Conservation (phyloP, 2,888 invertebrate species). For the Mallateleia sp. region DNA sequence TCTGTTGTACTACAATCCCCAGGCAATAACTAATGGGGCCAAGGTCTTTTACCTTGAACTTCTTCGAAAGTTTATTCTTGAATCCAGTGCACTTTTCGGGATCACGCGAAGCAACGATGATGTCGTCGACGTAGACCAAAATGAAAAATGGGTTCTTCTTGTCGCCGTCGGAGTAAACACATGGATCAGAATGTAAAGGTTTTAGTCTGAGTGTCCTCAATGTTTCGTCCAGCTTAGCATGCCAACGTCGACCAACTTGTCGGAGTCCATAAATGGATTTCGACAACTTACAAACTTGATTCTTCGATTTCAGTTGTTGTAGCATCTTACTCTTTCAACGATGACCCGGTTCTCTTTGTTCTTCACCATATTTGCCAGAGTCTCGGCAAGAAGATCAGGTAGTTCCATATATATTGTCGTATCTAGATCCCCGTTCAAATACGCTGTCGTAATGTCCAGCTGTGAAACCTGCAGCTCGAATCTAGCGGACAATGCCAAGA, state of each 20-base stretch:
- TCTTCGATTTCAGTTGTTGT: neutral
- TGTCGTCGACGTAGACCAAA: slow-evolving; percentile 81
- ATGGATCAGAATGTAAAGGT: slow-evolving; percentile 72
- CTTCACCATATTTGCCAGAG: neutral
- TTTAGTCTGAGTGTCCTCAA: slow-evolving; percentile 66
- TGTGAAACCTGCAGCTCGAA: slow-evolving; percentile 6
- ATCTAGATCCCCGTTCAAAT: slow-evolving; percentile 23
- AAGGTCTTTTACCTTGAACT: slow-evolving; percentile 79
- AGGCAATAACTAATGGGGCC: slow-evolving; percentile 75
- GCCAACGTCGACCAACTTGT: slow-evolving; percentile 78
- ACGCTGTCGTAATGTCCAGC: slow-evolving; percentile 37
- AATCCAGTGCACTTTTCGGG: slow-evolving; percentile 53
- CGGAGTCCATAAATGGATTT: slow-evolving; percentile 80
- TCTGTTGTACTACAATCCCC: slow-evolving; percentile 79
- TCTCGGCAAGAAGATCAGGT: neutral
- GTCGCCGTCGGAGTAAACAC: slow-evolving; percentile 75
- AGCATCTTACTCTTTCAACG: too few relatives aligned
- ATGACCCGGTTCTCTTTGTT: neutral
- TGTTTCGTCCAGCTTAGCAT: slow-evolving; percentile 68
- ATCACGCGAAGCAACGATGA: slow-evolving; percentile 76
- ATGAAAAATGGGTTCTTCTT: slow-evolving; percentile 48
- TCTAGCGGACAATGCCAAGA: slow-evolving; percentile 9
- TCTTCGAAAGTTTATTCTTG: slow-evolving; percentile 49
- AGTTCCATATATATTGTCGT: slow-evolving; percentile 13
- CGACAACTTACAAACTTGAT: slow-evolving; percentile 77